Evolutionary conservation across 2,797 vertebrate genomes (phyloP).

Genomic region (Threskiornis aethiopicus): DNA sequence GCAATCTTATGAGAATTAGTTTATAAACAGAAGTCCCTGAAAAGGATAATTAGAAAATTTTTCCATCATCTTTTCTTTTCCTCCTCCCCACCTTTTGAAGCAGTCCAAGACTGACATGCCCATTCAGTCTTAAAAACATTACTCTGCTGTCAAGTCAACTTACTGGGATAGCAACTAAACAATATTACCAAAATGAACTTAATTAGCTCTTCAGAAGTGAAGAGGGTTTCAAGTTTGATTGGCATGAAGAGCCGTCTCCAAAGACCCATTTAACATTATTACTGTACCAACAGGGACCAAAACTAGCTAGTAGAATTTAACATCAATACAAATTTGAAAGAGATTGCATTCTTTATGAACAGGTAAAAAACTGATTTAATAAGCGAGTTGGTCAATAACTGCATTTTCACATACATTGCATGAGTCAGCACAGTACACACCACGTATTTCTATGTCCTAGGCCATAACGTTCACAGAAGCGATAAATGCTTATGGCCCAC

Average conservation of each 20-base stretch:
- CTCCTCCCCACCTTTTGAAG: background rate
- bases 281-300: background rate
- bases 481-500: background rate
- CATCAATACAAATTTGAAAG: background rate
- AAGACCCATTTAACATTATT: background rate
- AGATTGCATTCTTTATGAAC: background rate
- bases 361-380: background rate
- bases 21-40: background rate
- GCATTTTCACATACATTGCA: background rate
- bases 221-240: background rate
- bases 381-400: rapidly evolving
- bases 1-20: background rate
- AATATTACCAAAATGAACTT: background rate
- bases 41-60: background rate
- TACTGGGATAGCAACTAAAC: background rate
- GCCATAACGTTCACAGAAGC: background rate
- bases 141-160: background rate
- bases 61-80: background rate
- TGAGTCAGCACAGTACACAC: background rate
- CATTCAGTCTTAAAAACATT: background rate
- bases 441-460: background rate
- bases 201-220: background rate
- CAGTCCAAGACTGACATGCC: background rate
- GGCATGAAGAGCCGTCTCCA: background rate
- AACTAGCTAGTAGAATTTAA: background rate